Percentiles rank a stretch among this genome's conserved stretches.
These are phyloP conservation scores for Sarcoramphus papa DNA, from an alignment of 2,797 vertebrate genomes.

Conservation along the genomic window DNA sequence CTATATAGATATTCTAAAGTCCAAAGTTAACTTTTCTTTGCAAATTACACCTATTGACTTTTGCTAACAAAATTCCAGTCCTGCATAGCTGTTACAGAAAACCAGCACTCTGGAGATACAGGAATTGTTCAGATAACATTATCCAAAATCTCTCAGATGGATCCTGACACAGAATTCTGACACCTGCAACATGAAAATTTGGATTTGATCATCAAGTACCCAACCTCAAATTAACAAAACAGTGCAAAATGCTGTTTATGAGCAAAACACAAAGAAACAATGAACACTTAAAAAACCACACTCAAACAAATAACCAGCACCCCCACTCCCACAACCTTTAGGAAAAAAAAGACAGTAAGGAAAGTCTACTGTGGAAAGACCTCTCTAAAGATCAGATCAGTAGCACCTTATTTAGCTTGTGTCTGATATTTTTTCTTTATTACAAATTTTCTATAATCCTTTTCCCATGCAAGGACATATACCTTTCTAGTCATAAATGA, in stretches of 20 bases:
- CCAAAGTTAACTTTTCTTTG: not conserved
- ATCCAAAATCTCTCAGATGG: not conserved
- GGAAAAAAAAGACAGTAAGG: not conserved
- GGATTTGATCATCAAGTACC: not conserved
- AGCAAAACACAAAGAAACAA: not conserved
- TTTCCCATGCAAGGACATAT: not conserved
- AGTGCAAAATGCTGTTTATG: not conserved
- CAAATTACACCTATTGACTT: not conserved
- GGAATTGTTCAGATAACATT: not conserved
- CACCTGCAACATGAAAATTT: not conserved
- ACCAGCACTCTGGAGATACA: not conserved
- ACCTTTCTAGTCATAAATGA: not conserved
- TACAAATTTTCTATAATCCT: not conserved
- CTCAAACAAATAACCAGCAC: not conserved
- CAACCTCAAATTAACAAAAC: not conserved
- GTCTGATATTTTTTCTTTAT: not conserved
- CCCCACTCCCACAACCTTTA: fast-evolving
- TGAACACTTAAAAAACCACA: not conserved
- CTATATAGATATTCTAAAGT: not conserved
- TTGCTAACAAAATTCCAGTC: not conserved
- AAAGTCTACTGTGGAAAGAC: not conserved
- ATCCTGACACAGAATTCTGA: not conserved
- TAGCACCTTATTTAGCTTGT: not conserved
- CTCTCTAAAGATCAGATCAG: not conserved
- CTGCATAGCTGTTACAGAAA: not conserved